Percentiles rank a stretch among this genome's conserved stretches.
phyloP scores from a whole-genome alignment of 1,140 invertebrate genomes.

The Drosophila quadrilineata region DNA sequence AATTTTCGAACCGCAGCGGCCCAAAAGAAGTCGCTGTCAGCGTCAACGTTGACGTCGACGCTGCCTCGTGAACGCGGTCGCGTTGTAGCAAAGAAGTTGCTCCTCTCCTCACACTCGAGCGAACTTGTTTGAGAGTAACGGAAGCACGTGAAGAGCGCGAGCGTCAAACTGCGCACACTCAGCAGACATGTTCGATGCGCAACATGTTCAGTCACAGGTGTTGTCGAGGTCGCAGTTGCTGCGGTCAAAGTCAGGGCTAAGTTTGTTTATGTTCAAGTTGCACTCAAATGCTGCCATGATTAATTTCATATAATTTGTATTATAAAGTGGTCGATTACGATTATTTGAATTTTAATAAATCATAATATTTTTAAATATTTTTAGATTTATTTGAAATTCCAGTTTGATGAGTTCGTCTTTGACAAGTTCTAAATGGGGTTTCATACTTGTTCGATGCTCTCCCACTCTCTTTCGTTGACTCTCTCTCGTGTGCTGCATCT shows the following conservation, averaged over 20 bases:
- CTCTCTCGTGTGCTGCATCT: neutral
- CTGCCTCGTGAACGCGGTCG: slow-evolving; percentile 21
- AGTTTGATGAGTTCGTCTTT: slow-evolving; percentile 1
- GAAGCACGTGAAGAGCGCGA: no score
- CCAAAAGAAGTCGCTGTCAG: slow-evolving; percentile 44
- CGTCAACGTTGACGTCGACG: slow-evolving; percentile 34
- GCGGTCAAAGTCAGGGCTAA: slow-evolving; percentile 80
- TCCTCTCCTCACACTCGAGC: slow-evolving; percentile 23
- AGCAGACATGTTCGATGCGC: no score
- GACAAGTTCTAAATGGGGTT: slow-evolving; percentile 17
- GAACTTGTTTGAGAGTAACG: neutral
- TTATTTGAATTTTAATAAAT: neutral
- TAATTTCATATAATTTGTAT: neutral
- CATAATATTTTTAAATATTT: neutral
- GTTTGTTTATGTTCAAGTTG: slow-evolving; percentile 49
- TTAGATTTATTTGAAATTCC: neutral
- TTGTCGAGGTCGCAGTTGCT: slow-evolving; percentile 46
- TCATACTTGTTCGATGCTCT: slow-evolving; percentile 62
- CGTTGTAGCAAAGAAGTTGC: slow-evolving; percentile 45
- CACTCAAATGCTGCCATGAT: neutral
- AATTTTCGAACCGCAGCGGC: slow-evolving; percentile 63
- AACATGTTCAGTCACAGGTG: slow-evolving; percentile 62
- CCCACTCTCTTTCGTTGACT: slow-evolving; percentile 18
- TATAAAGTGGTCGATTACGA: no score
- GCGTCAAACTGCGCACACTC: no score